Conservation (phyloP, 2,797 vertebrate species). For the Pantherophis vulpinus region DNA sequence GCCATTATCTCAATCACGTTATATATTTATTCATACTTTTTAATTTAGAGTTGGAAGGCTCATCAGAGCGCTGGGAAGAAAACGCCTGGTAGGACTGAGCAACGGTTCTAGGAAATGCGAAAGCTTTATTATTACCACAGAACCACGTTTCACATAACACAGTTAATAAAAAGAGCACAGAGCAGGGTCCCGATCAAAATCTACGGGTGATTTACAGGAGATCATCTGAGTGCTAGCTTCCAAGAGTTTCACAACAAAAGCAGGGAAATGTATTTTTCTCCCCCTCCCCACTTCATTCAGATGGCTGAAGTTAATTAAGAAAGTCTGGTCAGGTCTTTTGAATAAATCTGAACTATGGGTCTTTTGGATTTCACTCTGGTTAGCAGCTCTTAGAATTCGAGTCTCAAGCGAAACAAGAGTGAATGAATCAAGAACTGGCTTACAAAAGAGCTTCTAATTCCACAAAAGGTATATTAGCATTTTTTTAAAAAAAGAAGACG, state of each 20-base stretch:
- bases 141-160: background rate
- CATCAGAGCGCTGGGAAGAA: background rate
- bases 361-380: background rate
- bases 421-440: background rate
- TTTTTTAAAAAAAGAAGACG: conserved; percentile 23
- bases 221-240: background rate
- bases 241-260: background rate
- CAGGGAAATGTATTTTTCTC: background rate
- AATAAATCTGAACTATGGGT: background rate
- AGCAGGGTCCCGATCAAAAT: background rate
- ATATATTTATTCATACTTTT: background rate
- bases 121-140: background rate
- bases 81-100: background rate
- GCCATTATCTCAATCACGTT: background rate
- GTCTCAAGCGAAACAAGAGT: background rate
- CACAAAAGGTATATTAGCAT: conserved; percentile 39
- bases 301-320: background rate
- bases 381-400: background rate
- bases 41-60: background rate
- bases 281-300: background rate
- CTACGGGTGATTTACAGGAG: background rate
- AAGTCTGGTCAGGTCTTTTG: background rate
- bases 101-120: background rate
- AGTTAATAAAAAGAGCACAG: background rate
- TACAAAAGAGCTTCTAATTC: conserved; percentile 35